Percentiles rank a stretch among this genome's conserved stretches.
phyloP scores from a whole-genome alignment of 2,888 invertebrate species.

The Thelaira solivaga region DNA sequence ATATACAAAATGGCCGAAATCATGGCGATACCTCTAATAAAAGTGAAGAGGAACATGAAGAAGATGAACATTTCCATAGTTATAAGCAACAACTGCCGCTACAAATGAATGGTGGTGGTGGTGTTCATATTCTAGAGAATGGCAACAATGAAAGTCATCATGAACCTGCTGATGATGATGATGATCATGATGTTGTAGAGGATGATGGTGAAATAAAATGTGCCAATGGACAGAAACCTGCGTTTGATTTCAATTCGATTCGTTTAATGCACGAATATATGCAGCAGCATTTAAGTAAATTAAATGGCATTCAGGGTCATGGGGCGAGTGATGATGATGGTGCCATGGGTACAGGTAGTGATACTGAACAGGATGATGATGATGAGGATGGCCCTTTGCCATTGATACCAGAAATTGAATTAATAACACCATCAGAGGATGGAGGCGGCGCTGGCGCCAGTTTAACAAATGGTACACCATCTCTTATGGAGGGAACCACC shows the following conservation, averaged over 20 bases:
- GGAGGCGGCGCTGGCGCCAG: constrained; percentile 64
- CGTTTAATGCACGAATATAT: constrained; percentile 75
- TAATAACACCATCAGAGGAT: constrained; percentile 74
- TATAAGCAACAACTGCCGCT: constrained; percentile 63
- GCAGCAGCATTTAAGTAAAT: constrained; percentile 74
- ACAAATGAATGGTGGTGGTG: constrained; percentile 55
- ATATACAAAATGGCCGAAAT: constrained; percentile 53
- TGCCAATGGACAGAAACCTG: constrained; percentile 67
- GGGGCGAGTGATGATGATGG: constrained; percentile 44
- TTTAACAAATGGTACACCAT: constrained; percentile 20
- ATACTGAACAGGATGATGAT: constrained; percentile 64
- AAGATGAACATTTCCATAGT: constrained; percentile 56
- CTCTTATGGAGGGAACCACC: not conserved
- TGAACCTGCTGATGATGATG: too few species aligned
- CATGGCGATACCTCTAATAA: not conserved
- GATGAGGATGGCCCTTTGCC: constrained; percentile 74
- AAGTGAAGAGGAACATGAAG: constrained; percentile 20
- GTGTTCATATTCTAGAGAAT: constrained; percentile 18
- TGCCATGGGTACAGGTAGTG: constrained; percentile 69
- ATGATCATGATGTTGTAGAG: constrained; percentile 51
- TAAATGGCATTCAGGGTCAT: constrained; percentile 58
- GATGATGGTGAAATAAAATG: constrained; percentile 57
- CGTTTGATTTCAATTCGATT: constrained; percentile 71
- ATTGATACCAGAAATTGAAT: constrained; percentile 75
- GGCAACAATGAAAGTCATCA: constrained; percentile 49